A percentile compares a stretch with the other conserved stretches of the same genome.
Conservation (phyloP, 64 coral and sea anemone genomes). For the Porites lutea region DNA sequence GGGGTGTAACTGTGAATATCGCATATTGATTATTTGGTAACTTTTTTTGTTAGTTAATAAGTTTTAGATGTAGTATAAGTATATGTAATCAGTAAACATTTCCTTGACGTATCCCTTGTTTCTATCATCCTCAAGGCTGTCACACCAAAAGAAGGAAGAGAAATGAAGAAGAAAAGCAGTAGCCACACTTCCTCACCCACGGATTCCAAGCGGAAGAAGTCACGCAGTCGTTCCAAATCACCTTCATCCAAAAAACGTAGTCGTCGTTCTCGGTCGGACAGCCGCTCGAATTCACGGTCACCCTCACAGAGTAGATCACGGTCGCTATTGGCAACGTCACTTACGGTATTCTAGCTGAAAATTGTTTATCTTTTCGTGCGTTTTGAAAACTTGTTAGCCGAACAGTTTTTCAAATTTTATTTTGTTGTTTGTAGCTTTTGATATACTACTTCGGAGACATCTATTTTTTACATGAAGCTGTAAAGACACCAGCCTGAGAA, state of each 20-base stretch:
- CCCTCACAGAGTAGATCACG: conserved; percentile 42
- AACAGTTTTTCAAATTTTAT: too few species aligned
- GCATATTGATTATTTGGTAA: too few species aligned
- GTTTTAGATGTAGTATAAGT: too few species aligned
- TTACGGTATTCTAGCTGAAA: conserved; percentile 25
- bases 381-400: too few species aligned
- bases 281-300: conserved; percentile 58
- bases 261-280: conserved; percentile 51
- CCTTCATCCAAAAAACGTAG: conserved; percentile 50
- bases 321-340: conserved; percentile 42
- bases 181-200: conserved; percentile 51
- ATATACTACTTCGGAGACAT: too few species aligned
- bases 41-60: too few species aligned
- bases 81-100: too few species aligned
- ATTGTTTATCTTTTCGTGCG: neutral
- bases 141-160: conserved; percentile 71
- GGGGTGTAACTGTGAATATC: too few species aligned
- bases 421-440: too few species aligned
- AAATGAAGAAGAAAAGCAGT: conserved; percentile 77
- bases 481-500: too few species aligned
- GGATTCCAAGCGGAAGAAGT: conserved; percentile 52
- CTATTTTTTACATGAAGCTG: too few species aligned
- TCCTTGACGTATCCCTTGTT: too few species aligned
- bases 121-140: conserved; percentile 56
- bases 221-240: conserved; percentile 88